These are phyloP conservation scores for Falcunculus frontatus DNA, from an alignment of 2,113 vertebrate species.

Conservation along the genomic window DNA sequence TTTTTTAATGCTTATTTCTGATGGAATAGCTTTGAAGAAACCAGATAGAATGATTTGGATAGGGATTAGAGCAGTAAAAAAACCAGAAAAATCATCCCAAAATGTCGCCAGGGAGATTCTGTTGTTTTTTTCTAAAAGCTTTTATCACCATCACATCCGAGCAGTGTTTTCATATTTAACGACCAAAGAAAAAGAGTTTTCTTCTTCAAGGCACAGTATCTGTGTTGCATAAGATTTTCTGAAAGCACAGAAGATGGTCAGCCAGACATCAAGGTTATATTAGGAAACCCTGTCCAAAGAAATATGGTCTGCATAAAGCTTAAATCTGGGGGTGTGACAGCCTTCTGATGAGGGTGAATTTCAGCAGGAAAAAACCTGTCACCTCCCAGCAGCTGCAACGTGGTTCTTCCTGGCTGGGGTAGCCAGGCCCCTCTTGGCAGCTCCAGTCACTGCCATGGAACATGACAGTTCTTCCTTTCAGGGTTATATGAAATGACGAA, in stretches of 20 bases:
- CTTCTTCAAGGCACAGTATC: not conserved
- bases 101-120: not conserved
- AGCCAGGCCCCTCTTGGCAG: not conserved
- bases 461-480: not conserved
- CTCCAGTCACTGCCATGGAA: not conserved
- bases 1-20: not conserved
- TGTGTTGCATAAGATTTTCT: not conserved
- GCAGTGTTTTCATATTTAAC: constrained; percentile 16
- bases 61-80: not conserved
- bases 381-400: not conserved
- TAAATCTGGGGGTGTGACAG: not conserved
- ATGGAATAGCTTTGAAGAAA: not conserved
- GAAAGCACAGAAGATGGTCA: not conserved
- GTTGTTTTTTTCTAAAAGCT: not conserved
- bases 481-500: not conserved
- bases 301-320: not conserved
- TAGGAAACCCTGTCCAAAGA: not conserved
- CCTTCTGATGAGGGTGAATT: not conserved
- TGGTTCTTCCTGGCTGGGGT: not conserved
- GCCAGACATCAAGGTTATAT: not conserved
- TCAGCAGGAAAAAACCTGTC: not conserved
- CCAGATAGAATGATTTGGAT: not conserved
- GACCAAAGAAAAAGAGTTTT: not conserved
- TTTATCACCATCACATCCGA: not conserved
- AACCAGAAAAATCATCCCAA: not conserved